Percentiles rank a stretch among this genome's conserved stretches.
These are phyloP conservation scores for Acheta domesticus DNA, from an alignment of 2,888 invertebrate species.

Conservation along the genomic window DNA sequence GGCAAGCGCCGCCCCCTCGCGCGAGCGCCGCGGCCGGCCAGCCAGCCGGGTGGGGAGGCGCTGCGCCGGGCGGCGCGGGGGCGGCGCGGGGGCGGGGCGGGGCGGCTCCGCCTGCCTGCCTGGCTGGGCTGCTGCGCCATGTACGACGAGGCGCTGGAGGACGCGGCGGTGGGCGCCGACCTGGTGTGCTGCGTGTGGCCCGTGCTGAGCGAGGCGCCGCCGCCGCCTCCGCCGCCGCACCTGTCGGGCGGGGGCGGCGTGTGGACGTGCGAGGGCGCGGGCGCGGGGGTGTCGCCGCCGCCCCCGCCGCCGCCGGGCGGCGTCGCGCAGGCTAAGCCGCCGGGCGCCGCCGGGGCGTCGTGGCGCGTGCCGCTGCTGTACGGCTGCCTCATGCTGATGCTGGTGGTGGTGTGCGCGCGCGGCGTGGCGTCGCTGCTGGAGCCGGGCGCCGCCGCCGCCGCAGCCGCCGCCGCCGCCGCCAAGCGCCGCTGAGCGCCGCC, in stretches of 20 bases:
- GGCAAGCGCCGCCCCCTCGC: neutral
- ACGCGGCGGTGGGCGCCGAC: neutral
- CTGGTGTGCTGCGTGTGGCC: constrained; percentile 9
- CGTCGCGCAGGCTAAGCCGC: neutral
- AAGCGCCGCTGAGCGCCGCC: neutral
- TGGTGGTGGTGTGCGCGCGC: constrained; percentile 7
- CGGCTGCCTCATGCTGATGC: neutral
- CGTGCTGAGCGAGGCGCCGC: neutral
- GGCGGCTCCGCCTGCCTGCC: no score
- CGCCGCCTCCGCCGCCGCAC: neutral
- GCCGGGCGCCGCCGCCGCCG: neutral
- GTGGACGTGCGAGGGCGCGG: neutral
- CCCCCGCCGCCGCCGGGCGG: neutral
- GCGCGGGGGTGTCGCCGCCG: neutral
- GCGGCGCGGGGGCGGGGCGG: neutral
- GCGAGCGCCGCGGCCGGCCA: neutral
- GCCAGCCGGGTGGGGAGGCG: neutral
- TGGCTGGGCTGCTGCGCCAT: neutral
- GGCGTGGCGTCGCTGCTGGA: constrained; percentile 7
- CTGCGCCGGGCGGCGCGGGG: neutral
- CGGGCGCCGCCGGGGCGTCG: neutral
- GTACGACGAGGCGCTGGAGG: constrained; percentile 6
- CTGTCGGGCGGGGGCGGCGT: no score
- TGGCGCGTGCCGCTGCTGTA: neutral
- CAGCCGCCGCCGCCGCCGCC: neutral